Conservation (phyloP, 2,113 vertebrate genomes). For the Atlantisia rogersi region DNA sequence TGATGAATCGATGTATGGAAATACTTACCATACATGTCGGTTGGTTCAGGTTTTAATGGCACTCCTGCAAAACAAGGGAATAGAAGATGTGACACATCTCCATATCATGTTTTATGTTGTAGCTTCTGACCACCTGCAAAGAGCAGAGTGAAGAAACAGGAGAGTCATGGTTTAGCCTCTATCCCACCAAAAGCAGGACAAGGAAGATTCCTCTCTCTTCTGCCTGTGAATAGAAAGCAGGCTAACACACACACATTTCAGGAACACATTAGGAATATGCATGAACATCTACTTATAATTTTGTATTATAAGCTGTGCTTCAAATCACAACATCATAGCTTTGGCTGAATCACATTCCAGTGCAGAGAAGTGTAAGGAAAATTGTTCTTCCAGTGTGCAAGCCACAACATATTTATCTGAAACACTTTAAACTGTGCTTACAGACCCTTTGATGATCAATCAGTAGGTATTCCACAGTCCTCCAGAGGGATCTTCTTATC, state of each 20-base stretch:
- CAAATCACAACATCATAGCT: neutral
- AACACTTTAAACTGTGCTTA: neutral
- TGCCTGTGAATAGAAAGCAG: neutral
- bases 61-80: slow-evolving; percentile 77
- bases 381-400: neutral
- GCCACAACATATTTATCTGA: neutral
- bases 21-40: slow-evolving; percentile 72
- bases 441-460: neutral
- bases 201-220: neutral
- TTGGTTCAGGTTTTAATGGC: slow-evolving; percentile 80
- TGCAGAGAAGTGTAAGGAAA: neutral
- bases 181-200: no score
- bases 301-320: neutral
- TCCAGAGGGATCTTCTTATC: neutral
- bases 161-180: no score
- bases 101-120: accelerated
- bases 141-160: neutral
- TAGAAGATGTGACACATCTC: neutral
- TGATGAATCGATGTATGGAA: neutral
- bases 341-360: neutral
- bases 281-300: neutral
- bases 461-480: neutral
- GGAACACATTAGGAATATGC: neutral
- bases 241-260: neutral
- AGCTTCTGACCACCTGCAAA: neutral